Base-by-base conservation (phyloP, 2,888 invertebrate genomes). In the Caenorhabditis panamensis region DNA sequence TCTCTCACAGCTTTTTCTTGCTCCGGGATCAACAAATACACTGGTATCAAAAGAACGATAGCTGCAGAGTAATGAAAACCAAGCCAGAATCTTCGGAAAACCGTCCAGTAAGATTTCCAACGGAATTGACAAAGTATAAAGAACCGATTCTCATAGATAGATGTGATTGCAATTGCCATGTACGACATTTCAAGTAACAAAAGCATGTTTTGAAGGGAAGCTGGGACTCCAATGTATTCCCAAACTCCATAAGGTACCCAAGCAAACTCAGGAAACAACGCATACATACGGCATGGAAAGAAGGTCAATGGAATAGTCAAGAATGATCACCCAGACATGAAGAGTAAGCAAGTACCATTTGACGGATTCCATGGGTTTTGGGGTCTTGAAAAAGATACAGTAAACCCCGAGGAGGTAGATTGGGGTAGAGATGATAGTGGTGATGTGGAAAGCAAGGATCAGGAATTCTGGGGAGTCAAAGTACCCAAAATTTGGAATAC, bases 361-460 rank as follows among this genome's bases (percentile, higher is more conserved):
- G 0, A 49, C 59, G 0, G 59, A 31, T 0, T 18, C 49, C 68
- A 69, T 69, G 13, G 47, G 22, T 5, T 31, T 11, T 16, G 68
- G 31, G 47, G 68, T 59, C 47, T 69, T 69, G 9, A 22, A 20
- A 0, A 69, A 11, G 8, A 69, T 49, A 24, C 49, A 51, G 16
- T 59, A 69, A 11, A 69, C 18, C 0, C 68, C 68, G 16, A 69
- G 47, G 5, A 36, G 16, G 22, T 69, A 37, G 36, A 59, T 13
- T 1, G 68, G 68, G 6, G 37, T 58, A 0, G 58, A 59, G 5
- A 69, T 31, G 5, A 58, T 18, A 2, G 47, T 47, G n/a, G 44
- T 68, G 0, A 26, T 58, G 18, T 68, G 58, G 3, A 68, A 49
- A 22, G 31, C 22, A 6, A 36, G 1, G 20, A 31, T 20, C 31